Evolutionary conservation across 2,113 vertebrate species (phyloP).

Genomic region (Hippocampus comes): DNA sequence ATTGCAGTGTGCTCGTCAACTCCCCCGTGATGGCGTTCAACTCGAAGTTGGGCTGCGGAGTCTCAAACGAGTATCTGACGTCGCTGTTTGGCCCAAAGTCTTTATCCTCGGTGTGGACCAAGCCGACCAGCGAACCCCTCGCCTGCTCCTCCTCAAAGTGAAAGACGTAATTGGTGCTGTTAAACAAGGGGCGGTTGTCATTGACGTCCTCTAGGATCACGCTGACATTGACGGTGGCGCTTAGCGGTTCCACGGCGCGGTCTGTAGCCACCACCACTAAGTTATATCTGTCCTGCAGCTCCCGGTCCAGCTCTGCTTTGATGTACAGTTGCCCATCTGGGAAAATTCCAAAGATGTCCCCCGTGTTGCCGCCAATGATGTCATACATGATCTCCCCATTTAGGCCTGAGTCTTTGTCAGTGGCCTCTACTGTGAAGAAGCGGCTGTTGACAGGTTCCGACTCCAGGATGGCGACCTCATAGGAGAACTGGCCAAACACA

Average conservation of each 20-base stretch:
- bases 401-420: conserved; percentile 87
- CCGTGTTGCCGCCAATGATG: conserved; percentile 85
- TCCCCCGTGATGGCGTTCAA: conserved; percentile 85
- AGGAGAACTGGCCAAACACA: conserved; percentile 93
- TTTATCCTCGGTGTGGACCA: conserved; percentile 86
- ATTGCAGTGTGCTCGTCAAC: conserved; percentile 81
- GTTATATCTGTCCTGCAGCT: conserved; percentile 86
- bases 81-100: conserved; percentile 91
- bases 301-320: conserved; percentile 91
- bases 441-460: conserved; percentile 92
- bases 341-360: conserved; percentile 92
- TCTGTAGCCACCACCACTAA: conserved; percentile 86
- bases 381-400: conserved; percentile 92
- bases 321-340: conserved; percentile 96
- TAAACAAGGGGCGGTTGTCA: conserved; percentile 94
- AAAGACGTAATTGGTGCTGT: conserved; percentile 96
- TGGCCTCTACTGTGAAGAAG: conserved; percentile 93
- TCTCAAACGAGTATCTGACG: conserved; percentile 88
- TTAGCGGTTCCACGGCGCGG: conserved; percentile 87
- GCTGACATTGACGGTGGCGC: conserved; percentile 85
- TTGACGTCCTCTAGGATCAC: conserved; percentile 92
- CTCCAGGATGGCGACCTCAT: conserved; percentile 89
- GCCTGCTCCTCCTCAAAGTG: conserved; percentile 89
- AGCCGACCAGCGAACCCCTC: conserved; percentile 84
- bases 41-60: conserved; percentile 87